These are phyloP conservation scores for Chaetodon trifascialis DNA, from an alignment of 2,113 vertebrate genomes.

Conservation along the genomic window DNA sequence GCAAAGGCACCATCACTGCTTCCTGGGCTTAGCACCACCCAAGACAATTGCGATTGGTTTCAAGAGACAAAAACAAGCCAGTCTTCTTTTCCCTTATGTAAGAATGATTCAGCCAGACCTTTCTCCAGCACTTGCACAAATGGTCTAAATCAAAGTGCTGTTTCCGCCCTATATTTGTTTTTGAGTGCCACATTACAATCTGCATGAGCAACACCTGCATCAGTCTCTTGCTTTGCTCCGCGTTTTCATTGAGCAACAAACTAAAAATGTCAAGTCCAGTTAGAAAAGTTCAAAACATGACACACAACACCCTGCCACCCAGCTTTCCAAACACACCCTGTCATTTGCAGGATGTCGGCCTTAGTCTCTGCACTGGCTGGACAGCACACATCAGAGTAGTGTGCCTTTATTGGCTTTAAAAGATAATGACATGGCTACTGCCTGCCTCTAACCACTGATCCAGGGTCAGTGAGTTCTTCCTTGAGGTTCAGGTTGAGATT, in stretches of 20 bases:
- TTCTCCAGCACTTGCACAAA: too few relatives aligned
- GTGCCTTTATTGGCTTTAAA: conserved; percentile 78
- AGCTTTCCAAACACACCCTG: conserved; percentile 59
- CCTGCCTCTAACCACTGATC: conserved; percentile 44
- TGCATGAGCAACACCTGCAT: conserved; percentile 6
- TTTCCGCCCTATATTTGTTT: not conserved
- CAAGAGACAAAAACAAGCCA: too few relatives aligned
- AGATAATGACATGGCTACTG: conserved; percentile 73
- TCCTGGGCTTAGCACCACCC: too few relatives aligned
- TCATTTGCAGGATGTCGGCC: conserved; percentile 64
- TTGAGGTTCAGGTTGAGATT: conserved; percentile 45
- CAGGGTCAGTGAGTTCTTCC: conserved; percentile 61
- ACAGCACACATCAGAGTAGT: conserved; percentile 54
- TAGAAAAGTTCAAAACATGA: conserved; percentile 63
- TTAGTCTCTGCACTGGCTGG: conserved; percentile 54
- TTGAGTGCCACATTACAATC: not conserved
- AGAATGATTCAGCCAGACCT: too few relatives aligned
- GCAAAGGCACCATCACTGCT: too few relatives aligned
- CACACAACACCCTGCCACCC: conserved; percentile 60
- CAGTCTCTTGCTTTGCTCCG: conserved; percentile 6
- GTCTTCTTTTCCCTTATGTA: too few relatives aligned
- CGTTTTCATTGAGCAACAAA: conserved; percentile 16
- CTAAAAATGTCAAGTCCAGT: conserved; percentile 66
- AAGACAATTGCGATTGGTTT: too few relatives aligned
- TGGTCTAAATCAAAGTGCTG: too few relatives aligned